Evolutionary conservation across 1,140 invertebrate species (phyloP).

Genomic region (Saccostrea cuccullata): DNA sequence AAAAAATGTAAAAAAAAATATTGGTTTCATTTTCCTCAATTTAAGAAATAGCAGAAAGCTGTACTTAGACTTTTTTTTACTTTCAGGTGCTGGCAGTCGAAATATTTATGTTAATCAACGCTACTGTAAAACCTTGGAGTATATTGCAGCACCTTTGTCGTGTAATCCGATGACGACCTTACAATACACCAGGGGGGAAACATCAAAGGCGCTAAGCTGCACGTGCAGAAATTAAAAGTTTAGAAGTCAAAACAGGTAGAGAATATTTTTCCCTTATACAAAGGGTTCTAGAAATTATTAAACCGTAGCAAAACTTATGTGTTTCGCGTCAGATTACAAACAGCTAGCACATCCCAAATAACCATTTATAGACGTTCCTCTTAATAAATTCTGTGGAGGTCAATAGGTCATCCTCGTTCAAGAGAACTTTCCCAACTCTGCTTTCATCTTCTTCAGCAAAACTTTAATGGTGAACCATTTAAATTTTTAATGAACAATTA

Average conservation of each 20-base stretch:
- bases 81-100: no score
- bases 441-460: neutral
- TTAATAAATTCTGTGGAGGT: neutral
- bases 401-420: neutral
- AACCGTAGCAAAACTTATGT: conserved; percentile 10
- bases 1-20: no score
- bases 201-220: neutral
- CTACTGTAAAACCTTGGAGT: no score
- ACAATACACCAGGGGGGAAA: no score
- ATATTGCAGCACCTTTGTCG: no score
- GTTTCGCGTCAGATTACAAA: neutral
- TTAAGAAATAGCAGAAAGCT: no score
- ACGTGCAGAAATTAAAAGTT: neutral
- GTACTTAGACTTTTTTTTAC: no score
- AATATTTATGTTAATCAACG: no score
- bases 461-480: neutral
- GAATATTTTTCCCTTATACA: neutral
- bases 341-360: neutral
- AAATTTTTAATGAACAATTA: neutral
- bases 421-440: neutral
- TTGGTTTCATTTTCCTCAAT: no score
- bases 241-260: neutral
- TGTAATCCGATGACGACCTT: no score
- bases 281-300: neutral
- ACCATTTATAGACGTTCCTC: neutral